Conservation (phyloP, 1,140 invertebrate genomes). For the Drosophila chauvacae region DNA sequence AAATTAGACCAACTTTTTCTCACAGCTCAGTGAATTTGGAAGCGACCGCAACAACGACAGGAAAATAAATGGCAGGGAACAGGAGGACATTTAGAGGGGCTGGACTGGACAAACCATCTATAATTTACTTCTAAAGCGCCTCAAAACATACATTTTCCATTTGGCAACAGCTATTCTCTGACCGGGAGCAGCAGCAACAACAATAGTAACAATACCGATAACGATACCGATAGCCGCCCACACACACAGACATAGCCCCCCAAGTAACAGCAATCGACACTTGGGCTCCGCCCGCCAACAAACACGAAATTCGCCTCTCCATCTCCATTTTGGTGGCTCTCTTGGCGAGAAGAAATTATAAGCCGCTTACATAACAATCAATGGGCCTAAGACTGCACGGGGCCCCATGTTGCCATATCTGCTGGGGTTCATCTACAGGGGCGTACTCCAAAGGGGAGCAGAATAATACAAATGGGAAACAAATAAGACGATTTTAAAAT, state of each 20-base stretch:
- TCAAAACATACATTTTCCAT: conserved; percentile 70
- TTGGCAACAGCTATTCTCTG: conserved; percentile 51
- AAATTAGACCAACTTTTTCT: conserved; percentile 19
- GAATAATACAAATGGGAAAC: no score
- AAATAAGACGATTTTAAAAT: no score
- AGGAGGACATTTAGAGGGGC: background rate
- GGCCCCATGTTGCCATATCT: conserved; percentile 31
- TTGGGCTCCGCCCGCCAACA: conserved; percentile 51
- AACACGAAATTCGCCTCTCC: conserved; percentile 41
- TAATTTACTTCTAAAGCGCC: conserved; percentile 63
- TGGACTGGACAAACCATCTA: conserved; percentile 28
- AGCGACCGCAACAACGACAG: conserved; percentile 8
- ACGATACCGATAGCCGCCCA: conserved; percentile 41
- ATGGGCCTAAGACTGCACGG: conserved; percentile 36
- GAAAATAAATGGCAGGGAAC: conserved; percentile 10
- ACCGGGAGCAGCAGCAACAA: background rate
- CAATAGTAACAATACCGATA: conserved; percentile 22
- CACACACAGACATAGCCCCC: conserved; percentile 16
- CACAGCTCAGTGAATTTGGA: conserved; percentile 15
- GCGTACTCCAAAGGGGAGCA: background rate
- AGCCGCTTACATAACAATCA: conserved; percentile 66
- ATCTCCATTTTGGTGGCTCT: conserved; percentile 9
- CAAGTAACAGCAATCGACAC: conserved; percentile 42
- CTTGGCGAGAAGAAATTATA: conserved; percentile 56
- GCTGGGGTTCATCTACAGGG: conserved; percentile 9